Percentiles rank a stretch among this genome's conserved stretches.
These are phyloP conservation scores for Pampus argenteus DNA, from an alignment of 2,797 vertebrate species.

Conservation along the genomic window DNA sequence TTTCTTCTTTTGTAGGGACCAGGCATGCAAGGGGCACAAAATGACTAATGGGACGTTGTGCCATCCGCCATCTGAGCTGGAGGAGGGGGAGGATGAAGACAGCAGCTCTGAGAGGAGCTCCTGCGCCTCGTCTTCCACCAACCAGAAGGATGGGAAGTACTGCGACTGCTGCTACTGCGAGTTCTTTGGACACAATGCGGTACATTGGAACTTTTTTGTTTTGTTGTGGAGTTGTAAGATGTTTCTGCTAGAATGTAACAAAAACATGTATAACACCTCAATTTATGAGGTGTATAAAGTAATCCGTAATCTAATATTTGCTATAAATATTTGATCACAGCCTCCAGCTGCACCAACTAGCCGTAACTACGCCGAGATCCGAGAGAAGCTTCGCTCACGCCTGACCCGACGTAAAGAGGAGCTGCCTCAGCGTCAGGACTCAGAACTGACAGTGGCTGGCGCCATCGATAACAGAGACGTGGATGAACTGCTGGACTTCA, in stretches of 20 bases:
- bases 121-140: slow-evolving; percentile 96
- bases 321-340: slow-evolving; percentile 73
- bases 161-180: slow-evolving; percentile 99
- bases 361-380: slow-evolving; percentile 98
- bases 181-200: slow-evolving; percentile 99
- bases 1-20: slow-evolving; percentile 85
- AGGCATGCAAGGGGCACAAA: slow-evolving; percentile 97
- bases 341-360: slow-evolving; percentile 97
- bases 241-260: background rate
- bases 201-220: slow-evolving; percentile 70
- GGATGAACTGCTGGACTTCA: slow-evolving; percentile 96
- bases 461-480: slow-evolving; percentile 94
- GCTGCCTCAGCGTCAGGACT: slow-evolving; percentile 91
- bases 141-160: slow-evolving; percentile 99
- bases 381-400: slow-evolving; percentile 96
- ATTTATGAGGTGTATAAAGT: background rate
- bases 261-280: background rate
- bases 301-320: background rate
- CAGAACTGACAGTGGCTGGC: slow-evolving; percentile 86
- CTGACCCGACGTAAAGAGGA: slow-evolving; percentile 98
- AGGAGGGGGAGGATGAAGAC: slow-evolving; percentile 98
- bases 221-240: background rate
- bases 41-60: slow-evolving; percentile 92
- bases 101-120: slow-evolving; percentile 98
- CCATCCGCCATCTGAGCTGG: slow-evolving; percentile 91